A percentile compares a stretch with the other conserved stretches of the same genome.
Conservation (phyloP, 2,888 invertebrate species). For the Melitaea athalia region DNA sequence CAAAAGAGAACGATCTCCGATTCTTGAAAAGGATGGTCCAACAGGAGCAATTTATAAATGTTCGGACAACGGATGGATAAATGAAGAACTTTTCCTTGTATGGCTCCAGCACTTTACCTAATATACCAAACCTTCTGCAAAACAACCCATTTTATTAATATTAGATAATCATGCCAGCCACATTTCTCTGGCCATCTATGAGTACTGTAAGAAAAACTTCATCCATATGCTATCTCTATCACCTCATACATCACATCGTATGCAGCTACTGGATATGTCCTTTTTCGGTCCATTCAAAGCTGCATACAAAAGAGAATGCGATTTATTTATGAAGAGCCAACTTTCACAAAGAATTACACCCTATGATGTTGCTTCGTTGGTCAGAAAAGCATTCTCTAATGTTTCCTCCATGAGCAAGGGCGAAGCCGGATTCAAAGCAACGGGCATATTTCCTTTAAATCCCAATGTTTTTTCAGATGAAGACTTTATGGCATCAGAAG, state of each 20-base stretch:
- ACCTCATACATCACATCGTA: conserved; percentile 41
- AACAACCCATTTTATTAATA: conserved; percentile 41
- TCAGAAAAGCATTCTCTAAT: conserved; percentile 34
- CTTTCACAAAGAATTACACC: conserved; percentile 45
- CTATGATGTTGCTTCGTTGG: conserved; percentile 46
- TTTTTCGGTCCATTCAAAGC: conserved; percentile 42
- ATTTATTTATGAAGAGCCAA: conserved; percentile 47
- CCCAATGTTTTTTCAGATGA: conserved; percentile 44
- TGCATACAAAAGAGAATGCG: conserved; percentile 46
- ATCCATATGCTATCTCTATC: conserved; percentile 43
- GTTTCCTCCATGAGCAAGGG: conserved; percentile 48
- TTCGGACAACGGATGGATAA: conserved; percentile 48
- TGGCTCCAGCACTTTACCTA: conserved; percentile 45
- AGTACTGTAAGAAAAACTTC: conserved; percentile 43
- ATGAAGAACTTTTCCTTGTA: conserved; percentile 44
- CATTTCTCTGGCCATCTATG: conserved; percentile 40
- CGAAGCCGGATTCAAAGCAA: conserved; percentile 49
- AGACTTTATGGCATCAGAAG: conserved; percentile 37
- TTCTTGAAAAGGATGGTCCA: conserved; percentile 60
- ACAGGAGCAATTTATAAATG: conserved; percentile 51
- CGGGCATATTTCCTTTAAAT: conserved; percentile 45
- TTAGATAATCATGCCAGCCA: conserved; percentile 42
- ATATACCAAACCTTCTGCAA: conserved; percentile 39
- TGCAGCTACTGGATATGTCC: conserved; percentile 43
- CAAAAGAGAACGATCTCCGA: conserved; percentile 57